These are phyloP conservation scores for Halichondria panicea DNA, from an alignment of 37 sponge, comb jelly and placozoan species.

Conservation along the genomic window DNA sequence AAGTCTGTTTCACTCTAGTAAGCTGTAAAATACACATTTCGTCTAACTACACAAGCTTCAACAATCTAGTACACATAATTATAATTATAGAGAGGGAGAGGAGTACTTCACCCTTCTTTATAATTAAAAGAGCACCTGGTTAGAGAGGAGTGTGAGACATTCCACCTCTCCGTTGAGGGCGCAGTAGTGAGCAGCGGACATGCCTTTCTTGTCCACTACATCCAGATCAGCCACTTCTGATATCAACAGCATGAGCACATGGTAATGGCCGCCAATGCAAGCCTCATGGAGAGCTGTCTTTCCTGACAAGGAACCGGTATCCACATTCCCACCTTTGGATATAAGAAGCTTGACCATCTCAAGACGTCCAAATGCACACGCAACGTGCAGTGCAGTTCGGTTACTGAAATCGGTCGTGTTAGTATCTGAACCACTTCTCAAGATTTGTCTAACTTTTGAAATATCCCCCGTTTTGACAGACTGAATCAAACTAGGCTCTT, in stretches of 20 bases:
- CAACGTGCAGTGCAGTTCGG: slow-evolving; percentile 61
- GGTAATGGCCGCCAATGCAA: slow-evolving; percentile 63
- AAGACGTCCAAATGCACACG: slow-evolving; percentile 53
- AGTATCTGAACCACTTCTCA: neutral
- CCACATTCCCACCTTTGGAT: slow-evolving; percentile 34
- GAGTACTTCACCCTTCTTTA: too few species aligned
- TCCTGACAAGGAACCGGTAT: slow-evolving; percentile 32
- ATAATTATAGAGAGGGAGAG: neutral
- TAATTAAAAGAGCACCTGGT: too few species aligned
- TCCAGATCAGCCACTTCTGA: slow-evolving; percentile 55
- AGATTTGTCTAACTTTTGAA: neutral
- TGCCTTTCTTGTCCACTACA: slow-evolving; percentile 45
- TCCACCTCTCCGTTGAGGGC: slow-evolving; percentile 69
- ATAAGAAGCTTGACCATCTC: slow-evolving; percentile 50
- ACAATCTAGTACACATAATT: neutral
- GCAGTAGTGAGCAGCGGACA: slow-evolving; percentile 70
- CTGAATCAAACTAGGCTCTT: neutral
- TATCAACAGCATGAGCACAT: slow-evolving; percentile 41
- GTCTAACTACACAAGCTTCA: too few species aligned
- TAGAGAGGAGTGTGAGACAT: slow-evolving; percentile 53
- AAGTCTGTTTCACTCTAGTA: too few species aligned
- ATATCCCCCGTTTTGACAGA: slow-evolving; percentile 28
- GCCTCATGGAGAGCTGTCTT: slow-evolving; percentile 82
- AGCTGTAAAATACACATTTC: too few species aligned
- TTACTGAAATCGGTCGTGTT: slow-evolving; percentile 9